These are phyloP conservation scores for Porites cylindrica DNA, from an alignment of 92 coral and sea anemone genomes.

Conservation along the genomic window DNA sequence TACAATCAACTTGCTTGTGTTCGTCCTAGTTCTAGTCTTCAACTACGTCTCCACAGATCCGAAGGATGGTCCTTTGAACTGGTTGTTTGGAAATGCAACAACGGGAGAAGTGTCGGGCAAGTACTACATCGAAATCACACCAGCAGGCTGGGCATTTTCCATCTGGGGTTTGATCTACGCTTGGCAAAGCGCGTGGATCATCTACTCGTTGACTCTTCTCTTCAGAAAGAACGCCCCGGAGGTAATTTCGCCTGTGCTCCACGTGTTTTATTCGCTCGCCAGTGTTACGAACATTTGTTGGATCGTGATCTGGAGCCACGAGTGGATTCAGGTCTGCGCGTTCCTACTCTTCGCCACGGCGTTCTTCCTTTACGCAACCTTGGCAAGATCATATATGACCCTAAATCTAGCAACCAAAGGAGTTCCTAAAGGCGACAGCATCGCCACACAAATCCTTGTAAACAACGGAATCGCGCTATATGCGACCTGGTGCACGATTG, in stretches of 20 bases:
- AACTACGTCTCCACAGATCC: slow-evolving; percentile 51
- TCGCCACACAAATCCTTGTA: slow-evolving; percentile 71
- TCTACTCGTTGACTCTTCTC: slow-evolving; percentile 78
- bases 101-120: slow-evolving; percentile 75
- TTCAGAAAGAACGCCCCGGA: slow-evolving; percentile 65
- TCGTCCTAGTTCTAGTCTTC: slow-evolving; percentile 30
- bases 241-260: slow-evolving; percentile 64
- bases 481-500: slow-evolving; percentile 89
- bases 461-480: slow-evolving; percentile 90
- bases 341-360: slow-evolving; percentile 62
- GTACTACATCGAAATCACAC: slow-evolving; percentile 83
- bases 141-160: slow-evolving; percentile 96
- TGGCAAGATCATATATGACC: slow-evolving; percentile 69
- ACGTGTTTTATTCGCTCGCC: slow-evolving; percentile 56
- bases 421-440: slow-evolving; percentile 63
- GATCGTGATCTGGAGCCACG: slow-evolving; percentile 75
- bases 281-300: slow-evolving; percentile 68
- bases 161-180: slow-evolving; percentile 94
- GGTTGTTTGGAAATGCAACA: slow-evolving; percentile 56
- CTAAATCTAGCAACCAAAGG: slow-evolving; percentile 56
- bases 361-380: slow-evolving; percentile 61
- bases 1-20: slow-evolving; percentile 18
- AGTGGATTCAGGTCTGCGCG: slow-evolving; percentile 57
- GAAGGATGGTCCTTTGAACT: slow-evolving; percentile 52
- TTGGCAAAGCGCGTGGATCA: slow-evolving; percentile 79